Evolutionary conservation across 2,888 invertebrate species (phyloP).

Genomic region (Cantharis rufa): DNA sequence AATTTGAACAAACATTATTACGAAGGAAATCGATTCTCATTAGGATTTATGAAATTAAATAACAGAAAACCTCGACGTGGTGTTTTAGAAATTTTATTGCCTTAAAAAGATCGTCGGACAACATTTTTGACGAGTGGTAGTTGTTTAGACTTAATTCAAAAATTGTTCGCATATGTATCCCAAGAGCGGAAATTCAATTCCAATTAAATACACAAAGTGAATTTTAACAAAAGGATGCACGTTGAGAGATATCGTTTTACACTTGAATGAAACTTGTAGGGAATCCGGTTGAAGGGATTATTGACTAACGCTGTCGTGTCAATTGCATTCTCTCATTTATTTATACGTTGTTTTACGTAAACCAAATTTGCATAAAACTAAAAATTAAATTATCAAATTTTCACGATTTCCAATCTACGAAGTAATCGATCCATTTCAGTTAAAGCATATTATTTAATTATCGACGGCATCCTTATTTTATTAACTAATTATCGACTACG

Average conservation of each 20-base stretch:
- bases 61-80: neutral
- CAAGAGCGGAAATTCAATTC: conserved; percentile 18
- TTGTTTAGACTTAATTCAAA: neutral
- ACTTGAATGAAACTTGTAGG: conserved; percentile 20
- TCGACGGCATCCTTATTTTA: no score
- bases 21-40: neutral
- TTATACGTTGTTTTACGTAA: conserved; percentile 6
- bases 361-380: neutral
- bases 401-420: neutral
- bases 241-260: conserved; percentile 22
- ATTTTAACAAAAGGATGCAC: conserved; percentile 21
- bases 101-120: neutral
- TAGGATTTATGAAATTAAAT: neutral
- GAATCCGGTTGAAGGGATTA: conserved; percentile 17
- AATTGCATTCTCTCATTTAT: conserved; percentile 9
- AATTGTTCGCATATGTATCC: conserved; percentile 6
- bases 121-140: neutral
- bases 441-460: no score
- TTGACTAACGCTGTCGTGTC: conserved; percentile 14
- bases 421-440: no score
- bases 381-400: neutral
- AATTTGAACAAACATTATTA: neutral
- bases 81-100: neutral
- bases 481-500: no score
- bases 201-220: conserved; percentile 22